Evolutionary conservation across 2,113 vertebrate species (phyloP), one percentile per base, ranked within the genome.

Genomic region (Andinoacara biseriatus): DNA sequence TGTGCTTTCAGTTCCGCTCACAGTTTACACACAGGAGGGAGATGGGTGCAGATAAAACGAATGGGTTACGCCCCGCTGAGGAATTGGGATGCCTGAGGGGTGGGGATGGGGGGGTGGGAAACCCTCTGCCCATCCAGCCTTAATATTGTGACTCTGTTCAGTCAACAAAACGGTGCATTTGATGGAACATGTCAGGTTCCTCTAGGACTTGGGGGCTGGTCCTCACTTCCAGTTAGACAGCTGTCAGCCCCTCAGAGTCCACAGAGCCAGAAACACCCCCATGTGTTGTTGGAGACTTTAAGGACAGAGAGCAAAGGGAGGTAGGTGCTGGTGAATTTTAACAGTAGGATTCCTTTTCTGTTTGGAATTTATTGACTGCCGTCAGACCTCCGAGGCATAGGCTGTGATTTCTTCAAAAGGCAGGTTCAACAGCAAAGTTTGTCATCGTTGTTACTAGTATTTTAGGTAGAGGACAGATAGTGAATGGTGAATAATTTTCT

Each of bases 31-130:
- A 90, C 84, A 83, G 80, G 80, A 91, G 91, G 54, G 91, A 93
- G 95, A 94, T 94, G 91, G 86, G 89, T 82, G 65, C 75, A 90
- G 93, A 94, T 94, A 94, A 94, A 93, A 89, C 22, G 38, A 79
- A 79, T 61, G 84, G 91, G 93, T 89, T 74, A 93, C 90, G 82
- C 93, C 92, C 91, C 87, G 9, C 86, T 59, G 86, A 93, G 90
- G 93, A 94, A 94, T 94, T 94, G 91, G 86, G 90, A 94, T 93
- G 93, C 90, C 93, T 93, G 7, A 3, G 81, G 90, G 46, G 90
- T 85, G 20, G 29, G 87, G 24, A n/a, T 85, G 24, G 35, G 86
- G 90, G 92, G 86, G 77, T 74, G 87, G 87, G 81, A 84, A 78
- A 83, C 81, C 62, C 86, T 90, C 87, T 93, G 86, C 89, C 82